Evolutionary conservation across 2,113 vertebrate genomes (phyloP).

Genomic region (Paedocypris sp.): DNA sequence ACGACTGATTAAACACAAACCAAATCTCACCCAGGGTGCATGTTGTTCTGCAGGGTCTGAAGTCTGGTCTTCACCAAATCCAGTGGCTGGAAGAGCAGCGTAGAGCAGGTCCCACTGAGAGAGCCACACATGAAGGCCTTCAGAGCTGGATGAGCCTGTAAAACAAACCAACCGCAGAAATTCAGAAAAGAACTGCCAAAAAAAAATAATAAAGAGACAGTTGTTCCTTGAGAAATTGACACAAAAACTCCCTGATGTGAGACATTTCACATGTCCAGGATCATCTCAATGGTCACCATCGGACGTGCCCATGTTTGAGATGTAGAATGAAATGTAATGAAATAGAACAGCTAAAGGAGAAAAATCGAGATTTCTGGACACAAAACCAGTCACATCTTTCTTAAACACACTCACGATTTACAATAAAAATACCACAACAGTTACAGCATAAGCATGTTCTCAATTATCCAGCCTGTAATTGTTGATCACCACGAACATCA

Average conservation of each 20-base stretch:
- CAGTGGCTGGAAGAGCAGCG: slow-evolving; percentile 90
- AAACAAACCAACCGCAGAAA: not conserved
- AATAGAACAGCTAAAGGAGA: too few species aligned
- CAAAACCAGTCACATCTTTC: too few species aligned
- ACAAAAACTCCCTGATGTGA: too few species aligned
- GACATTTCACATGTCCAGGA: too few species aligned
- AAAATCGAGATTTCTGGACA: too few species aligned
- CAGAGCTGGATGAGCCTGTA: slow-evolving; percentile 80
- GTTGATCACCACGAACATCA: not conserved
- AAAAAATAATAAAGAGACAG: too few species aligned
- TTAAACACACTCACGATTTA: too few species aligned
- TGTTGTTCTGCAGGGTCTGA: slow-evolving; percentile 71
- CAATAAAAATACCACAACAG: slow-evolving; percentile 1
- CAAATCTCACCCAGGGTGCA: slow-evolving; percentile 56
- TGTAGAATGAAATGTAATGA: too few species aligned
- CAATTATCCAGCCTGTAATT: not conserved
- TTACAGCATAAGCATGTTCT: not conserved
- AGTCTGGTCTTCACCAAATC: slow-evolving; percentile 90
- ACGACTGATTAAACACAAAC: too few species aligned
- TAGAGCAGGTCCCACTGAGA: slow-evolving; percentile 89
- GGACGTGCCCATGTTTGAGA: too few species aligned
- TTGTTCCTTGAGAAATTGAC: too few species aligned
- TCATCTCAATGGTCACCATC: too few species aligned
- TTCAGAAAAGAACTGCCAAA: not conserved
- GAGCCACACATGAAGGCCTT: slow-evolving; percentile 95